Evolutionary conservation across 1,140 invertebrate genomes (phyloP), one percentile per base, ranked within the genome.

Genomic region (Parapsyche elsis): DNA sequence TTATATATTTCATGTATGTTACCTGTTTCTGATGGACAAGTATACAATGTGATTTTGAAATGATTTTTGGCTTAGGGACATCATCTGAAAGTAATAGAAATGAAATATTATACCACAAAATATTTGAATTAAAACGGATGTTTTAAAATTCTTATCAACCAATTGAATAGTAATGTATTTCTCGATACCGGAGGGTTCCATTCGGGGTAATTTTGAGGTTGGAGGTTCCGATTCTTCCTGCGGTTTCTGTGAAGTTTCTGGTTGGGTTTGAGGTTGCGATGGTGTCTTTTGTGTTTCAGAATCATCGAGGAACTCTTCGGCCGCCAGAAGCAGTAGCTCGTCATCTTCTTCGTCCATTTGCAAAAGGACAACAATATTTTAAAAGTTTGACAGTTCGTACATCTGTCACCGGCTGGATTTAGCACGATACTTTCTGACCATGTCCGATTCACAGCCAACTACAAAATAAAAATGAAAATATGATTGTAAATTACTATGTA

Each of bases 21-120:
- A 90, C 90, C 85, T 94, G 93, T 86, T 93, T 92, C 38, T 88
- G 88, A 86, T 91, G 92, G 0, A 94, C 92, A 16, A 93, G 84
- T 23, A 94, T 84, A 80, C 87, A 87, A 84, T 90, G 86, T 30
- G 74, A 23, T 44, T 80, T 80, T 16, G 81, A 79, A n/a, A 73
- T 49, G 10, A 61, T 57, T 64, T 81, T 83, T 5, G 23, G n/a
- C 45, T 71, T 76, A 12, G 19, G 0, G n/a, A 24, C 9, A 10
- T 49, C 10, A 38, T 5, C 71, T 74, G 45, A 24, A 75, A 75
- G 4, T 14, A 53, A n/a, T n/a, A n/a, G n/a, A 53, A 53, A 16
- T 14, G 16, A 53, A 53, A 14, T 53, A 53, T 53, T 53, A 53
- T 5, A 53, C 16, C 2, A 53, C 12, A 12, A 53, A 16, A 53